Evolutionary conservation across 2,888 invertebrate genomes (phyloP).

Genomic region (Pyrocoelia pectoralis): DNA sequence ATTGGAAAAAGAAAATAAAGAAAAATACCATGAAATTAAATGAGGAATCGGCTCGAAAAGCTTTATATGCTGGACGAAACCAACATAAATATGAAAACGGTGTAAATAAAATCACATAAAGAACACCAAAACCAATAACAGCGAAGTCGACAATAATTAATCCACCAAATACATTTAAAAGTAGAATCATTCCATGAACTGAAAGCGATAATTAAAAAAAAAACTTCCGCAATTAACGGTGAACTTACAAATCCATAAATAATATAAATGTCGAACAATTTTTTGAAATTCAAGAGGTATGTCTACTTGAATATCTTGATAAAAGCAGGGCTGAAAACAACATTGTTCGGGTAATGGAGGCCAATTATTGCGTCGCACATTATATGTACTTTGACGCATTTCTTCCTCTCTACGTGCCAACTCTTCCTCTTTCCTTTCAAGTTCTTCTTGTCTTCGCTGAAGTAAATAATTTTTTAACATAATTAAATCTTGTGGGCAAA

Average conservation of each 20-base stretch:
- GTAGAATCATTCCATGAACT: slow-evolving; percentile 90
- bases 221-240: slow-evolving; percentile 14
- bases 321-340: slow-evolving; percentile 97
- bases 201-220: slow-evolving; percentile 55
- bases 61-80: slow-evolving; percentile 99
- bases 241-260: slow-evolving; percentile 97
- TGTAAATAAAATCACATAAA: slow-evolving; percentile 90
- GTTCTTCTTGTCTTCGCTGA: slow-evolving; percentile 85
- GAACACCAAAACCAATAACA: slow-evolving; percentile 86
- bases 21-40: slow-evolving; percentile 99
- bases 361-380: slow-evolving; percentile 93
- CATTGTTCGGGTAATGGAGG: slow-evolving; percentile 94
- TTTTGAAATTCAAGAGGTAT: slow-evolving; percentile 98
- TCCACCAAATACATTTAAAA: slow-evolving; percentile 87
- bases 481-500: too few species aligned
- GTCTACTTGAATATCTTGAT: slow-evolving; percentile 98
- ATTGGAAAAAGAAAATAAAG: slow-evolving; percentile 97
- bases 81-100: slow-evolving; percentile 98
- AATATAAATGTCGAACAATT: slow-evolving; percentile 93
- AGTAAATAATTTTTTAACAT: too few species aligned
- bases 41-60: slow-evolving; percentile 98
- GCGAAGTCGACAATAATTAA: slow-evolving; percentile 77
- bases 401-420: slow-evolving; percentile 89
- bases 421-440: slow-evolving; percentile 92
- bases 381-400: slow-evolving; percentile 68